phyloP scores from a whole-genome alignment of 2,888 invertebrate genomes.

The Caenorhabditis sp. region DNA sequence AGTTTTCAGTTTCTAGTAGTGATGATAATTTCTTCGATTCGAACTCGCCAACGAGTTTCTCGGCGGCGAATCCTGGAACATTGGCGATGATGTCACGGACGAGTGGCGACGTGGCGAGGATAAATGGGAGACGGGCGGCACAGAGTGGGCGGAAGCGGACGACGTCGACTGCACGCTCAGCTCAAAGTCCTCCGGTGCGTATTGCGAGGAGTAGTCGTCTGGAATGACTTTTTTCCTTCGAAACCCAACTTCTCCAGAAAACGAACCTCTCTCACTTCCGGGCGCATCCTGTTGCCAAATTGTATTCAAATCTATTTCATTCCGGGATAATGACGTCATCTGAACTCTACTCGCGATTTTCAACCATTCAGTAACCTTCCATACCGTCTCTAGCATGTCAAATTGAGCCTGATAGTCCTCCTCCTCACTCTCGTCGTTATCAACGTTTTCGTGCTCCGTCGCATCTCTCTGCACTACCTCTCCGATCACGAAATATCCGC shows the following conservation, averaged over 20 bases:
- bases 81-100: not conserved
- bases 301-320: conserved; percentile 1
- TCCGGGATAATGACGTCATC: not conserved
- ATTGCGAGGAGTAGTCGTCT: no score
- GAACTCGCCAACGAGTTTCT: conserved; percentile 42
- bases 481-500: not conserved
- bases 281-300: conserved; percentile 4
- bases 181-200: no score
- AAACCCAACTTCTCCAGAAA: not conserved
- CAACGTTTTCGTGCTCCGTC: not conserved
- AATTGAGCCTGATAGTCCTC: conserved; percentile 13
- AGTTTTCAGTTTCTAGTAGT: conserved; percentile 4
- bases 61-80: conserved; percentile 10
- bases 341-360: no score
- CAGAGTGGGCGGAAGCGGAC: no score
- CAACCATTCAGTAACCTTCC: no score
- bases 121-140: not conserved
- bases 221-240: not conserved
- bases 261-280: not conserved
- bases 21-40: conserved; percentile 22
- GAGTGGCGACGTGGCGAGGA: no score
- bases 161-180: no score
- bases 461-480: not conserved
- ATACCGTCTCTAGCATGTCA: conserved; percentile 11
- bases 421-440: conserved; percentile 8